Evolutionary conservation across 2,888 invertebrate species (phyloP), one percentile per base, ranked within the genome.

Genomic region (Himalopsyche kuldschensis): DNA sequence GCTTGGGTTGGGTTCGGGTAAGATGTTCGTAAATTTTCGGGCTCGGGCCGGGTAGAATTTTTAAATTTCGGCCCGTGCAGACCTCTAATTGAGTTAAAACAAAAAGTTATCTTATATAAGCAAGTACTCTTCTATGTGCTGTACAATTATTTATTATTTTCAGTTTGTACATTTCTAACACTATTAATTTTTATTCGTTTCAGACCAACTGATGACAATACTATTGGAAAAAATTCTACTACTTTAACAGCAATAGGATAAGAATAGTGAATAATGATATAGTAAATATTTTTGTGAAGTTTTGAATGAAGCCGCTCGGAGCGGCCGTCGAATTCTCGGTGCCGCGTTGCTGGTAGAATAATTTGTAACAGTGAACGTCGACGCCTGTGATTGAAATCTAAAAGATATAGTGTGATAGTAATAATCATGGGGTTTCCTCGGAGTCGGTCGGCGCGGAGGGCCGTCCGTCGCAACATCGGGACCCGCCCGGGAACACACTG

Each of bases 171-270:
- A 78, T 20, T 6, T 17, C 27, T 78, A 10, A 46, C 17, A 5
- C 1, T 69, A n/a, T 69, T 76, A 3, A 27, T 24, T 55, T 75
- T 83, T n/a, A n/a, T 46, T n/a, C 10, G 77, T 85, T 85, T 76
- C 85, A 86, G 86, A 47, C 82, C 85, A 80, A 86, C 85, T 11
- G 84, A 80, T 27, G 86, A 86, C 31, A 83, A 83, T 30, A 63
- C 82, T 46, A 47, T 80, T 24, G 85, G 84, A 77, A 85, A 85
- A 75, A 79, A 85, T 31, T 78, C 86, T 15, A 69, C 69, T 69
- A 85, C 84, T 24, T 77, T 85, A 69, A 86, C 86, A 24, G 86
- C 85, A 24, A 81, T 86, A 47, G 86, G 86, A 82, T 86, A 83
- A 77, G n/a, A 79, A 47, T 48, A 31, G 20, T 69, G 69, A 69